Percentiles rank a stretch among this genome's conserved stretches.
phyloP scores from a whole-genome alignment of 2,888 invertebrate species.

The Drosophila mimica region DNA sequence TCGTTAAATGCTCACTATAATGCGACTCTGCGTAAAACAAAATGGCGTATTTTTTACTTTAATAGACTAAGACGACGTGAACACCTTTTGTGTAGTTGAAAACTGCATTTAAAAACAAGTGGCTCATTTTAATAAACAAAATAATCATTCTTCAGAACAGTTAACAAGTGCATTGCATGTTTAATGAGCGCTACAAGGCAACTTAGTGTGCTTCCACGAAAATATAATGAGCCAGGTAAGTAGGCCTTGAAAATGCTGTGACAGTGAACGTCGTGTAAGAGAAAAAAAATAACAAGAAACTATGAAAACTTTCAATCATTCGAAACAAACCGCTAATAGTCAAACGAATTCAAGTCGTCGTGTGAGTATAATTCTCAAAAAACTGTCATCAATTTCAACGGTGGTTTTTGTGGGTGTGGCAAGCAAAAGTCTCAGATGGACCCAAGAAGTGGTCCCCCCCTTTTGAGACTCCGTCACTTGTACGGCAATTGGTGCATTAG shows the following conservation, averaged over 20 bases:
- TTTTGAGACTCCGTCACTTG: slow-evolving; percentile 62
- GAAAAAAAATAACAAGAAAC: slow-evolving; percentile 68
- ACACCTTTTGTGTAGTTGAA: slow-evolving; percentile 72
- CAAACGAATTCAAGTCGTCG: slow-evolving; percentile 69
- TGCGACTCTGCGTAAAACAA: slow-evolving; percentile 69
- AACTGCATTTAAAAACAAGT: slow-evolving; percentile 76
- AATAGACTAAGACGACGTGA: slow-evolving; percentile 72
- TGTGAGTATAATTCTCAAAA: slow-evolving; percentile 61
- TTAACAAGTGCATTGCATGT: slow-evolving; percentile 77
- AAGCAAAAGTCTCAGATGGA: slow-evolving; percentile 45
- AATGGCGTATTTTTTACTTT: slow-evolving; percentile 80
- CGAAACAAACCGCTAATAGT: slow-evolving; percentile 70
- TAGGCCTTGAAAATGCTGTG: slow-evolving; percentile 76
- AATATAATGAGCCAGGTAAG: slow-evolving; percentile 85
- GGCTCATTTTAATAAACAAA: slow-evolving; percentile 46
- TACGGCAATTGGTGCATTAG: slow-evolving; percentile 37
- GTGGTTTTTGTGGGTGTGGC: slow-evolving; percentile 78
- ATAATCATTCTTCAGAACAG: slow-evolving; percentile 61
- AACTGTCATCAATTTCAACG: slow-evolving; percentile 53
- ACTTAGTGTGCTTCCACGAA: slow-evolving; percentile 80
- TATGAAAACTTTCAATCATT: slow-evolving; percentile 66
- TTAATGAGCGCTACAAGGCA: slow-evolving; percentile 84
- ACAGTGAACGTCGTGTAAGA: slow-evolving; percentile 71
- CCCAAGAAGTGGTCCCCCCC: slow-evolving; percentile 69
- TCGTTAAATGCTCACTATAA: slow-evolving; percentile 19